Conservation (phyloP, 2,797 vertebrate genomes). For the Clarias platycephalus region DNA sequence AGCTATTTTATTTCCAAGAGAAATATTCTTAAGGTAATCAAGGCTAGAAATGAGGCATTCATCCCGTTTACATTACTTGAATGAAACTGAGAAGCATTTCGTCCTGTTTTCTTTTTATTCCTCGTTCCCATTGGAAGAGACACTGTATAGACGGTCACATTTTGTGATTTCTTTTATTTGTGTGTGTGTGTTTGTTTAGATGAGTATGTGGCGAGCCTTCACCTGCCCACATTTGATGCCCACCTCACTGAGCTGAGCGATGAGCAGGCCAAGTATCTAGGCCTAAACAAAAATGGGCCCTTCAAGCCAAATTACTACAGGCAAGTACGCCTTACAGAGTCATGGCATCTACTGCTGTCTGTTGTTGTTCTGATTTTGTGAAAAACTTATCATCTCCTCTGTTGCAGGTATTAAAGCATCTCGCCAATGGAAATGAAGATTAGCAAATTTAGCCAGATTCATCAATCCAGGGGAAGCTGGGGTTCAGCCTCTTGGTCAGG, state of each 20-base stretch:
- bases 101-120: not conserved
- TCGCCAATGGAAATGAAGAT: constrained; percentile 55
- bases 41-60: not conserved
- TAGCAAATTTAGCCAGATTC: constrained; percentile 59
- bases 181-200: constrained; percentile 72
- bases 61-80: not conserved
- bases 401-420: constrained; percentile 84
- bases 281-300: constrained; percentile 96
- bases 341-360: not conserved
- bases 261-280: constrained; percentile 97
- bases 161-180: not conserved
- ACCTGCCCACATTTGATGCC: constrained; percentile 94
- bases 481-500: constrained; percentile 64
- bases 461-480: constrained; percentile 63
- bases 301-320: constrained; percentile 99
- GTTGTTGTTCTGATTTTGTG: not conserved
- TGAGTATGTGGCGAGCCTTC: constrained; percentile 97
- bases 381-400: constrained; percentile 10
- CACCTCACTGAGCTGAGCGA: constrained; percentile 94
- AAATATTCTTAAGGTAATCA: not conserved
- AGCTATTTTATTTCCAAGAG: not conserved
- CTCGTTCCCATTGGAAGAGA: not conserved
- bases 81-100: not conserved
- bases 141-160: not conserved
- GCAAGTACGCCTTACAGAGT: constrained; percentile 60